phyloP scores from a whole-genome alignment of 2,888 invertebrate species.

The Leistus spinibarbis region DNA sequence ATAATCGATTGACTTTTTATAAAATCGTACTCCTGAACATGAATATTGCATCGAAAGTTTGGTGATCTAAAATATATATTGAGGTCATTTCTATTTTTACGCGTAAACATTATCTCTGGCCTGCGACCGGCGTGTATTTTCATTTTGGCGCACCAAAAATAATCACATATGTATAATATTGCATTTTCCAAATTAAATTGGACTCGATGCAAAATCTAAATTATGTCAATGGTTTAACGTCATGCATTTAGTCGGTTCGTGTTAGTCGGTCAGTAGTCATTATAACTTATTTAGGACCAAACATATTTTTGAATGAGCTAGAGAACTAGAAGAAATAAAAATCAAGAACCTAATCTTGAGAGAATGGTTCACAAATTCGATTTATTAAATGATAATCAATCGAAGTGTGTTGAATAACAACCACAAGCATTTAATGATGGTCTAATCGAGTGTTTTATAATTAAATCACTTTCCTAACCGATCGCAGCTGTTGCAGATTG shows the following conservation, averaged over 20 bases:
- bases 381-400: background rate
- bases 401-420: background rate
- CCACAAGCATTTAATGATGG: background rate
- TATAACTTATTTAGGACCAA: too few species aligned
- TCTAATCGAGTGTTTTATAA: background rate
- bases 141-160: conserved; percentile 16
- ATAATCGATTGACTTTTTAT: background rate
- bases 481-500: background rate
- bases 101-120: conserved; percentile 13
- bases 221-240: background rate
- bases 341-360: background rate
- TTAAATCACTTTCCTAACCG: background rate
- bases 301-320: too few species aligned
- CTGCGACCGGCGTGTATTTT: conserved; percentile 15
- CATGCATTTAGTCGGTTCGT: background rate
- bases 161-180: conserved; percentile 15
- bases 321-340: too few species aligned
- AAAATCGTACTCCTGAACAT: background rate
- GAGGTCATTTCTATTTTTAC: conserved; percentile 38
- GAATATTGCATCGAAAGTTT: conserved; percentile 2
- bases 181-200: conserved; percentile 20
- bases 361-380: background rate
- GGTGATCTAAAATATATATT: conserved; percentile 35
- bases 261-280: too few species aligned
- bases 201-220: background rate